Evolutionary conservation across 2,797 vertebrate species (phyloP).

Genomic region (Myiothlypis chrysogaster): DNA sequence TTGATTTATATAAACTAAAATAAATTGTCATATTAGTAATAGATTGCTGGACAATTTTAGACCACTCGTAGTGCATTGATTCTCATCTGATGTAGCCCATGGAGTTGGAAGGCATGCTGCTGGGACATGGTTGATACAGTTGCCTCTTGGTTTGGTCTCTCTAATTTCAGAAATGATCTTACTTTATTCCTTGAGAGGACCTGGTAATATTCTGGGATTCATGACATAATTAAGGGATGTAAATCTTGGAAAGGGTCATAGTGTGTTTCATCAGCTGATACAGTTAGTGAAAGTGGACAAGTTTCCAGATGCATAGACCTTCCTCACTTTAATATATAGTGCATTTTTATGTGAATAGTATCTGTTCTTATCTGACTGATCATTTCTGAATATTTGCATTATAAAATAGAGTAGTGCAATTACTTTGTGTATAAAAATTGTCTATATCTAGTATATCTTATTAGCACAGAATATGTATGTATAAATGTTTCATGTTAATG

Average conservation of each 20-base stretch:
- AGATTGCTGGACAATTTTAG: neutral
- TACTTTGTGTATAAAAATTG: constrained; percentile 70
- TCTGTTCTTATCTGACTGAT: constrained; percentile 41
- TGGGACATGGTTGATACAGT: neutral
- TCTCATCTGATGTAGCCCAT: neutral
- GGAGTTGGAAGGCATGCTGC: neutral
- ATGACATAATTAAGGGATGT: neutral
- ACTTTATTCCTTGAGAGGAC: constrained; percentile 21
- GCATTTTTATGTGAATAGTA: constrained; percentile 47
- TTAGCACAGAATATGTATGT: constrained; percentile 68
- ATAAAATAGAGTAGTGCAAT: constrained; percentile 54
- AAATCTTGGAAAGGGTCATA: neutral
- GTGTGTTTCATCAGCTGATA: neutral
- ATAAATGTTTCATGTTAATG: constrained; percentile 72
- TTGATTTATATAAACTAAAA: neutral
- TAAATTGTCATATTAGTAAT: neutral
- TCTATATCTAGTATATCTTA: constrained; percentile 62
- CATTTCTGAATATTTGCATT: constrained; percentile 67
- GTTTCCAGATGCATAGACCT: neutral
- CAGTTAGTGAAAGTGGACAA: neutral
- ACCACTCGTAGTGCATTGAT: neutral
- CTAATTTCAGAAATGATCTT: neutral
- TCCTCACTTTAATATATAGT: constrained; percentile 13
- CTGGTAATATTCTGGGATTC: neutral
- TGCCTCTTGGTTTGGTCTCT: neutral